phyloP scores from a whole-genome alignment of 2,888 invertebrate species.

The Andrena camellia region DNA sequence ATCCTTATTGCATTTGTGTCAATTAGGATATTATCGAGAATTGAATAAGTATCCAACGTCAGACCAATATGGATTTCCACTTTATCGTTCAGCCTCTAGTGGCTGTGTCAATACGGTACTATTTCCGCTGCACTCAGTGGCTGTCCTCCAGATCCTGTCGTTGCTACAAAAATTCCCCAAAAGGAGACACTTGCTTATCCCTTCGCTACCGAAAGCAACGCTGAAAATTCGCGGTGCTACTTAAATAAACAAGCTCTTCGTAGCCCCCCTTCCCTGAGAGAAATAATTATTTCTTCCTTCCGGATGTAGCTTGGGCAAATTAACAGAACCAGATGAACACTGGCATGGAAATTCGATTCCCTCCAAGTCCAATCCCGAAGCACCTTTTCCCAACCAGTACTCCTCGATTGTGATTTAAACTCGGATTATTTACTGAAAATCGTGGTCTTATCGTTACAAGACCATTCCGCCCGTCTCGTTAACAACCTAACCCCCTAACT shows the following conservation, averaged over 20 bases:
- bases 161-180: slow-evolving; percentile 35
- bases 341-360: neutral
- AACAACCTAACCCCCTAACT: neutral
- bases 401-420: neutral
- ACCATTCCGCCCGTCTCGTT: neutral
- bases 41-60: too few relatives aligned
- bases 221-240: slow-evolving; percentile 26
- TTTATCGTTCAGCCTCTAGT: neutral
- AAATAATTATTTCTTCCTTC: slow-evolving; percentile 1
- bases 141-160: neutral
- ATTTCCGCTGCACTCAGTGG: neutral
- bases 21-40: neutral
- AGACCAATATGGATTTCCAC: neutral
- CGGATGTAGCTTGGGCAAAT: neutral
- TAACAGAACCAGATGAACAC: neutral
- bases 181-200: neutral
- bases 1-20: neutral
- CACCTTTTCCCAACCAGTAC: neutral
- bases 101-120: slow-evolving; percentile 42
- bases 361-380: neutral
- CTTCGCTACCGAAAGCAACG: slow-evolving; percentile 3
- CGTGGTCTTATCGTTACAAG: neutral
- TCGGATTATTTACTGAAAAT: neutral
- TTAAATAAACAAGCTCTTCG: slow-evolving; percentile 15
- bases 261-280: neutral